Evolutionary conservation across 2,888 invertebrate species (phyloP), one percentile per base, ranked within the genome.

Genomic region (Blera fallax): DNA sequence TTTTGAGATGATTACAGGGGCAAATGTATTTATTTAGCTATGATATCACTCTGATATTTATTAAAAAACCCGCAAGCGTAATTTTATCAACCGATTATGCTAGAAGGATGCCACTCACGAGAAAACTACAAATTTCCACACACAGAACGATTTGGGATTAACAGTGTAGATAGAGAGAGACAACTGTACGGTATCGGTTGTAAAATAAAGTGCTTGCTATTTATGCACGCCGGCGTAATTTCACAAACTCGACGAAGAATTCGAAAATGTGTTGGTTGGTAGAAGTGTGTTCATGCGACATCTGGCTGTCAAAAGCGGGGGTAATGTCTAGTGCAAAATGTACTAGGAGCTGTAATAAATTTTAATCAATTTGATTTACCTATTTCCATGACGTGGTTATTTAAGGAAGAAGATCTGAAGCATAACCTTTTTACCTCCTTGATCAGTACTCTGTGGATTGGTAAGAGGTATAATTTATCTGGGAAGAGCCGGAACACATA

Each of bases 41-140:
- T 24, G 40, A 18, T 54, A 78, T 48, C 43, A 76, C 69, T 52
- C 45, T 5, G 43, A 43, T 34, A 21, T 32, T 52, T 18, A 73
- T 48, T 54, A 37, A 69, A 48, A 69, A 54, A n/a, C 29, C 14
- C 52, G 34, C 0, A 14, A 62, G 48, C 6, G 37, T 50, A 74
- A 65, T 65, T 74, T 37, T 70, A 40, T 8, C 52, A 32, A 56
- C 37, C 52, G 52, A 76, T 37, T 45, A 45, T 70, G 58, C 74
- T 70, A 79, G 74, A 74, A 84, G 58, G 70, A 84, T 69, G 74
- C 69, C 73, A 82, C 74, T 80, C 84, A 65, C 84, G 64, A 64
- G 64, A 76, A 65, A 84, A 80, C 80, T 84, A 84, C 64, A n/a
- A 80, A 80, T 84, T 84, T 80, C 84, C 69, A 79, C 69, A 70